Percentiles rank a stretch among this genome's conserved stretches.
Evolutionary conservation across 2,797 vertebrate species (phyloP).

Genomic region (Tokudaia muenninki): DNA sequence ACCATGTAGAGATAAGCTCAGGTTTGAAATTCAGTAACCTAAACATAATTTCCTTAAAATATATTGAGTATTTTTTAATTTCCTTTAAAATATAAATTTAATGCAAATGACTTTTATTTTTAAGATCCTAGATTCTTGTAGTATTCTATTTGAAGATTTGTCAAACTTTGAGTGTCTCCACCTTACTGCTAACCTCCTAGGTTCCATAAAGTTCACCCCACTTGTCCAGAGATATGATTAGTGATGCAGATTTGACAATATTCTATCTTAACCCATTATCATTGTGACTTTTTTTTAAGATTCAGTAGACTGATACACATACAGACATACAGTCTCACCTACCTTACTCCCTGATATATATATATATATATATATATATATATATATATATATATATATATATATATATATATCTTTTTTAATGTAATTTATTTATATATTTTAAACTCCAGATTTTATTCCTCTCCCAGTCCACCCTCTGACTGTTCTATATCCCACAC

Average conservation of each 20-base stretch:
- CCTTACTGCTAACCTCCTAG: too few relatives aligned
- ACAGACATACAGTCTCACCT: neutral
- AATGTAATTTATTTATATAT: too few relatives aligned
- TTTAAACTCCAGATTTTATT: too few relatives aligned
- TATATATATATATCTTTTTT: neutral
- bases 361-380: too few relatives aligned
- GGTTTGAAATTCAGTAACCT: neutral
- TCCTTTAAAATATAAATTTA: neutral
- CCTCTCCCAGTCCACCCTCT: too few relatives aligned
- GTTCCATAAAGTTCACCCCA: neutral
- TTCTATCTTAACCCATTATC: neutral
- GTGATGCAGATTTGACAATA: neutral
- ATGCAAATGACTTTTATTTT: neutral
- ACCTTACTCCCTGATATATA: neutral
- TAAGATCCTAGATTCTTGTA: neutral
- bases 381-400: neutral
- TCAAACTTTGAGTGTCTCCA: fast-evolving
- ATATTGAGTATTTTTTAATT: neutral
- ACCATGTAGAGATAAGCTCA: neutral
- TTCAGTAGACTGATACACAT: neutral
- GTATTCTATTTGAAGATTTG: neutral
- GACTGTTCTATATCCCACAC: too few relatives aligned
- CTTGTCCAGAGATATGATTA: neutral
- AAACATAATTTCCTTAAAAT: neutral
- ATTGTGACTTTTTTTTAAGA: neutral